Base-by-base conservation (phyloP, 2,888 invertebrate species). In the Athalia circularis region DNA sequence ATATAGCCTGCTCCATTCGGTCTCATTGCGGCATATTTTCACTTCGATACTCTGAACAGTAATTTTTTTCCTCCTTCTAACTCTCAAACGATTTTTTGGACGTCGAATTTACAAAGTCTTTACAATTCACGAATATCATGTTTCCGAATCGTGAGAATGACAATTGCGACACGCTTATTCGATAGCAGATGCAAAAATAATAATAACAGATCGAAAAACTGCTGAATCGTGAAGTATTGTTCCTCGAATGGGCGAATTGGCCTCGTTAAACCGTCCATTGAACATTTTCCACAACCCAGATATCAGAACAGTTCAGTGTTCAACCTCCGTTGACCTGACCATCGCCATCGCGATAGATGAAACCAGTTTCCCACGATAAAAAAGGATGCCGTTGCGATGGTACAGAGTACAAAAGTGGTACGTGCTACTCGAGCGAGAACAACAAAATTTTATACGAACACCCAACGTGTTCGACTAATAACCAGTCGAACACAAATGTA, bases 361-460 rank as follows among this genome's bases (percentile, higher is more conserved):
- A 72, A 72, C 72, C 72, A 72, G 72, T 72, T 72, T 72, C 72
- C 72, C 72, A 72, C 72, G 72, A 72, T 59, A 57, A 72, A 72
- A 72, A 72, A 72, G 45, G 52, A 29, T 68, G 43, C 47, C 47
- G 72, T 72, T 47, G 47, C 68, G 29, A 68, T 13, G 15, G 13
- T 8, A 15, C 13, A 15, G 8, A 3, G 72, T 59, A 72, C 57
- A 13, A 15, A 59, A 29, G 59, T 72, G 13, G 45, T 47, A n/a
- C 57, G 54, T 11, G 45, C 45, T 47, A 47, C 47, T 68, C 15
- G 29, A 29, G 29, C 0, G 29, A 29, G 29, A 29, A 29, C 29
- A 29, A 29, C 29, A 1, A 29, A 29, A 29, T 29, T 0, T 29
- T 29, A 29, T 29, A 29, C 29, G 29, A 29, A 29, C 29, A 29